Base-by-base conservation (phyloP, 2,888 invertebrate genomes). In the Drosophila buzzatii region DNA sequence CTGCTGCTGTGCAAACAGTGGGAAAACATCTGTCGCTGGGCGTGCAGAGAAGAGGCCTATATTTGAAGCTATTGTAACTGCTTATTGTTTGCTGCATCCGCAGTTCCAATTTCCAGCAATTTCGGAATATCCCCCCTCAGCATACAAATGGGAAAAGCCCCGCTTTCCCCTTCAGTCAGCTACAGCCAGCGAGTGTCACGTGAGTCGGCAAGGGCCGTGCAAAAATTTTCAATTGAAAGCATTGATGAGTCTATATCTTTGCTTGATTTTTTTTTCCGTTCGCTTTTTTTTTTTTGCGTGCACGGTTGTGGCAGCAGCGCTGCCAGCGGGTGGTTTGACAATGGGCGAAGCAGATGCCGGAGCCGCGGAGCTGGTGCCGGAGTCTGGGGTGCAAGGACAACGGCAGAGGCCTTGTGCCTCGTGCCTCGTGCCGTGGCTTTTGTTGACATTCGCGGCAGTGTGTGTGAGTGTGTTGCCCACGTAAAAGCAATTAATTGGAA, bases 401-500 rank as follows among this genome's bases (percentile, higher is more conserved):
- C 35, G 55, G 45, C 39, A 9, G 56, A 45, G 55, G 45, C 41
- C 57, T 76, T 59, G 77, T 75, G 63, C 64, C 67, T 65, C 72
- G 76, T 75, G 66, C 66, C 59, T 67, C 73, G 77, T 75, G 66
- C 64, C 60, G 67, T 60, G 57, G 81, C 84, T 70, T 82, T 86
- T 85, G 85, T 88, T 85, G 89, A 86, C 84, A 79, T 66, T 79
- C 74, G 78, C 74, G 73, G 73, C 52, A 3, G 47, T 27, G 47
- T 31, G 27, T 56, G 76, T 60, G 39, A 3, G 39, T 39, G 39
- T n/a, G 66, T 62, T 52, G 67, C 71, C 72, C 88, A 87, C 88
- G 88, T 87, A 79, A 77, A 81, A 73, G 88, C 88, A 86, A 87
- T 87, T 87, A 87, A 89, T 87, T 87, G 86, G 88, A 87, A 86